These are phyloP conservation scores for Spilogale gracilis DNA, from an alignment of 2,113 vertebrate genomes.

Conservation along the genomic window DNA sequence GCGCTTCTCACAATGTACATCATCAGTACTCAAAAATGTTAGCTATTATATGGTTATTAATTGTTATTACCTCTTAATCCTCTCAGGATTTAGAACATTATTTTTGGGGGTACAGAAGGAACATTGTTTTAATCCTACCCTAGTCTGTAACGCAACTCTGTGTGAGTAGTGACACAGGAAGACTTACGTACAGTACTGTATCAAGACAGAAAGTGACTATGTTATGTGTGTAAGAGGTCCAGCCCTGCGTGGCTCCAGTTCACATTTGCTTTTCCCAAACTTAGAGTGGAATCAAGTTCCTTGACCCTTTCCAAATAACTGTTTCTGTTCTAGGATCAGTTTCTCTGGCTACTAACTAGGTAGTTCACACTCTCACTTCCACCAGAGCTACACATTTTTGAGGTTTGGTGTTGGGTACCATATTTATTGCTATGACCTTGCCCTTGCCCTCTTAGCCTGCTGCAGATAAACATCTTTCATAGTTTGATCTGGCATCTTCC, in stretches of 20 bases:
- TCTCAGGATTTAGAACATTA: conserved; percentile 20
- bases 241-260: background rate
- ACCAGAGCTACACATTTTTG: background rate
- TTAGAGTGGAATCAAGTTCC: conserved; percentile 49
- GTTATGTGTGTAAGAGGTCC: background rate
- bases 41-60: background rate
- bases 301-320: conserved; percentile 25
- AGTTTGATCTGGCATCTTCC: conserved; percentile 4
- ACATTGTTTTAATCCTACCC: background rate
- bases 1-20: background rate
- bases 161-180: background rate
- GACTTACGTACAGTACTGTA: background rate
- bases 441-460: background rate
- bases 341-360: background rate
- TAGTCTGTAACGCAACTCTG: background rate
- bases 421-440: conserved; percentile 40
- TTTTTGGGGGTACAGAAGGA: conserved; percentile 31
- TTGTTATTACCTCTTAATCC: conserved; percentile 26
- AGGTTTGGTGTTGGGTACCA: background rate
- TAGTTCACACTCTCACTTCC: background rate
- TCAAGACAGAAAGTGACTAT: conserved; percentile 1
- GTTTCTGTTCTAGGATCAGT: conserved; percentile 17
- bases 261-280: conserved; percentile 12
- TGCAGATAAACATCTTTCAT: background rate
- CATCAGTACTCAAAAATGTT: background rate